A percentile compares a stretch with the other conserved stretches of the same genome.
Evolutionary conservation across 2,888 invertebrate genomes (phyloP).

Genomic region (Sesia bembeciformis): DNA sequence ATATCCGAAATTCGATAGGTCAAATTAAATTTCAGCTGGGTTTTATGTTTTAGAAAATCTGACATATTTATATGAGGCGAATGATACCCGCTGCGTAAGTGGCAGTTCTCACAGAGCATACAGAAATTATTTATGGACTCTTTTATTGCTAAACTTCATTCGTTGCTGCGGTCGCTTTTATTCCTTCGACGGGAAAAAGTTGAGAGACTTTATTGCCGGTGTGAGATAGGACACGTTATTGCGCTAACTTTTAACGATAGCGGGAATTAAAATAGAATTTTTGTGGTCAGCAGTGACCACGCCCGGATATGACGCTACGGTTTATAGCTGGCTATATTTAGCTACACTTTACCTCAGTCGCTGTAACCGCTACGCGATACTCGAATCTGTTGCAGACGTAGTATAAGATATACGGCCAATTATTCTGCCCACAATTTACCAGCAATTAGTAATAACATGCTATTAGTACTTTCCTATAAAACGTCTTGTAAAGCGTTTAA

Average conservation of each 20-base stretch:
- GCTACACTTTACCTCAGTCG: conserved; percentile 5
- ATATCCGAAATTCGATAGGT: not conserved
- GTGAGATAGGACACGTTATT: conserved; percentile 71
- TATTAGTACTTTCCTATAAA: not conserved
- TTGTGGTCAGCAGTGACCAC: conserved; percentile 42
- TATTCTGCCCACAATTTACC: not conserved
- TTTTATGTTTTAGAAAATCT: conserved; percentile 24
- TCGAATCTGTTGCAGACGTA: not conserved
- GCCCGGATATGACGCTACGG: conserved; percentile 19
- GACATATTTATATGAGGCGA: conserved; percentile 38
- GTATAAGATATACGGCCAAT: not conserved
- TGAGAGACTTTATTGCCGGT: conserved; percentile 68
- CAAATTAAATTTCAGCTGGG: conserved; percentile 1
- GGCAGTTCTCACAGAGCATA: conserved; percentile 54
- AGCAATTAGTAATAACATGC: not conserved
- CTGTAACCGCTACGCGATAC: not conserved
- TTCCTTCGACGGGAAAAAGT: conserved; percentile 68
- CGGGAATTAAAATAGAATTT: conserved; percentile 61
- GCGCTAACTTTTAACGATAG: conserved; percentile 60
- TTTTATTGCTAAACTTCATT: conserved; percentile 73
- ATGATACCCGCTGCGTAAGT: conserved; percentile 37
- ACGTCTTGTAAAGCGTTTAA: not conserved
- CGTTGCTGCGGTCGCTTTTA: conserved; percentile 70
- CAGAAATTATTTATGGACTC: conserved; percentile 68
- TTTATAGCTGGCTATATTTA: conserved; percentile 18